Percentiles rank a stretch among this genome's conserved stretches.
These are phyloP conservation scores for Tromatobia lineatoria DNA, from an alignment of 2,888 invertebrate species.

Conservation along the genomic window DNA sequence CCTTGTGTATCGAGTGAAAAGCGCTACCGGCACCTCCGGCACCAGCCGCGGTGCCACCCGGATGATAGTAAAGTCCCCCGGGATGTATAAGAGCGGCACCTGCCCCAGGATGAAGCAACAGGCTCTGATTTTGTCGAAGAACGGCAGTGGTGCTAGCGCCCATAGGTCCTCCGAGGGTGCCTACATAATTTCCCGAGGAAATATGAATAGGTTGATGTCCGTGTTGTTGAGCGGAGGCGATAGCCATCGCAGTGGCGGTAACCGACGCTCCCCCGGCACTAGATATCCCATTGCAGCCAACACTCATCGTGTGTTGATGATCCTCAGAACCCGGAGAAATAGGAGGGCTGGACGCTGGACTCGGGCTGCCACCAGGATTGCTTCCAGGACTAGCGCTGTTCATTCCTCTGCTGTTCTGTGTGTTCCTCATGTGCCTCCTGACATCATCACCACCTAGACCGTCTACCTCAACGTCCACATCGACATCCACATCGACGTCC, in stretches of 20 bases:
- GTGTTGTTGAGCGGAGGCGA: slow-evolving; percentile 42
- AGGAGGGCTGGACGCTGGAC: slow-evolving; percentile 90
- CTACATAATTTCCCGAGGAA: slow-evolving; percentile 53
- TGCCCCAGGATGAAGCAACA: slow-evolving; percentile 81
- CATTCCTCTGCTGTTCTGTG: slow-evolving; percentile 84
- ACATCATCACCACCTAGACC: slow-evolving; percentile 79
- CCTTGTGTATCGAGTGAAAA: slow-evolving; percentile 86
- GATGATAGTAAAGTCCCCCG: slow-evolving; percentile 82
- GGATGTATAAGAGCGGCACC: slow-evolving; percentile 81
- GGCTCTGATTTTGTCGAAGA: slow-evolving; percentile 80
- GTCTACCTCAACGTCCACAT: slow-evolving; percentile 76
- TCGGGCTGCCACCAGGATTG: slow-evolving; percentile 87
- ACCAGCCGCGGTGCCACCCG: slow-evolving; percentile 68
- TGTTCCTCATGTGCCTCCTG: slow-evolving; percentile 68
- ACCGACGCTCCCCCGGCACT: slow-evolving; percentile 82
- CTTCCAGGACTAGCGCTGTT: slow-evolving; percentile 87
- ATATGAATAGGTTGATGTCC: slow-evolving; percentile 58
- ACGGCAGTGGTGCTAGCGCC: slow-evolving; percentile 69
- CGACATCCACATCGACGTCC: slow-evolving; percentile 75
- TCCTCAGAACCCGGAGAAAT: slow-evolving; percentile 95
- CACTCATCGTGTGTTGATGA: slow-evolving; percentile 78
- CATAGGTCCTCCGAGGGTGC: slow-evolving; percentile 52
- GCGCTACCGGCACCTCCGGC: slow-evolving; percentile 79
- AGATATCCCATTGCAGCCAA: slow-evolving; percentile 65
- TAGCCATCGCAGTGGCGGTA: slow-evolving; percentile 43